phyloP scores from a whole-genome alignment of 53 echinoderm and acorn worm genomes.

The Pentamera pediparva region DNA sequence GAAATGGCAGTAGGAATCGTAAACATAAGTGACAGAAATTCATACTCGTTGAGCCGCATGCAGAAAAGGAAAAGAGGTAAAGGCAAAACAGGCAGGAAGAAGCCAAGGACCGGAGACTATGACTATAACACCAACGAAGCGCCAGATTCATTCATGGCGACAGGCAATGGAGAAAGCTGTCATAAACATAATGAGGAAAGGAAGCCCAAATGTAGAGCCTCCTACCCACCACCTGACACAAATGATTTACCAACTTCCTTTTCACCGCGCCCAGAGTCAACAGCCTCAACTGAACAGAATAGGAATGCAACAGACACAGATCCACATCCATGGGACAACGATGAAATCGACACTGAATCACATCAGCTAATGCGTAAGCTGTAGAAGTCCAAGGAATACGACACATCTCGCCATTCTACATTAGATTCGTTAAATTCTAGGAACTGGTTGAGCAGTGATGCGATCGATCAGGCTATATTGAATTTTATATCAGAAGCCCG shows the following conservation, averaged over 20 bases:
- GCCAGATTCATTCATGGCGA: neutral
- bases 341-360: no score
- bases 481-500: neutral
- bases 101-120: neutral
- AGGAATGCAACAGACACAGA: no score
- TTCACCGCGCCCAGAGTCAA: no score
- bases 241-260: no score
- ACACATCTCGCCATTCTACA: neutral
- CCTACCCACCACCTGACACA: no score
- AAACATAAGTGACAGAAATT: neutral
- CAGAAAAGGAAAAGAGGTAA: neutral
- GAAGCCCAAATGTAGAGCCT: no score
- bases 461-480: neutral
- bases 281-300: neutral
- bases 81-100: neutral
- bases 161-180: no score
- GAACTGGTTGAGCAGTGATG: neutral
- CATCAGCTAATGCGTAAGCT: no score
- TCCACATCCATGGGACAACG: no score
- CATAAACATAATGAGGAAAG: no score
- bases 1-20: neutral
- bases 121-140: neutral
- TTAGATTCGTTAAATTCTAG: neutral
- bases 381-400: no score
- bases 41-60: neutral